A percentile compares a stretch with the other conserved stretches of the same genome.
Evolutionary conservation across 2,797 vertebrate species (phyloP).

Genomic region (Micrastur ruficollis): DNA sequence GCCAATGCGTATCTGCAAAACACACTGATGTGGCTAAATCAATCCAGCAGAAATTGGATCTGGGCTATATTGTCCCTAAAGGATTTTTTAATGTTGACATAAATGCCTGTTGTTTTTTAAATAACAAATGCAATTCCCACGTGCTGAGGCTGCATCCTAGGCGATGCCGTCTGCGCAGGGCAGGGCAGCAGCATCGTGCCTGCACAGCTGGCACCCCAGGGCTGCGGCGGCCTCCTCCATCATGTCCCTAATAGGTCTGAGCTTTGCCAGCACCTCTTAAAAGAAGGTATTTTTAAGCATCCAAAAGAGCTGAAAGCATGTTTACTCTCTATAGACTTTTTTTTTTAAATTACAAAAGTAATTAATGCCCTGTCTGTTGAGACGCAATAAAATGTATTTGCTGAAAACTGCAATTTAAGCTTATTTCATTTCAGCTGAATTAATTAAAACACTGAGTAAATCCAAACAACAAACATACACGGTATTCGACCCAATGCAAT

Average conservation of each 20-base stretch:
- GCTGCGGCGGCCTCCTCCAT: neutral
- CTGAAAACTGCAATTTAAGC: neutral
- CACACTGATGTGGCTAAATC: neutral
- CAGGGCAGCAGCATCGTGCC: rapidly evolving
- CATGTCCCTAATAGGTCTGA: neutral
- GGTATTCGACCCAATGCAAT: neutral
- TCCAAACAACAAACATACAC: neutral
- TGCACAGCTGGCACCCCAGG: rapidly evolving
- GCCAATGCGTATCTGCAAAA: neutral
- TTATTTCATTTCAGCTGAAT: neutral
- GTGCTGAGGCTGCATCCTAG: rapidly evolving
- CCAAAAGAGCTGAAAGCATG: neutral
- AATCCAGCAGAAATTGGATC: neutral
- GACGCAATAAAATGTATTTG: neutral
- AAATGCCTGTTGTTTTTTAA: neutral
- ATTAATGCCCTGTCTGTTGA: neutral
- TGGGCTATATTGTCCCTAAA: neutral
- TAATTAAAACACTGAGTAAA: neutral
- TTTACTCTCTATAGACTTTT: neutral
- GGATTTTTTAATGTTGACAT: neutral
- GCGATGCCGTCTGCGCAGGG: neutral
- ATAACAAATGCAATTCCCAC: neutral
- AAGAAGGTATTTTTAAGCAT: neutral
- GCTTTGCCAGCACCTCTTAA: neutral
- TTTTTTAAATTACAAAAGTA: neutral